Evolutionary conservation across 2,888 invertebrate genomes (phyloP), one percentile per base, ranked within the genome.

Genomic region (Ochropleura plecta): DNA sequence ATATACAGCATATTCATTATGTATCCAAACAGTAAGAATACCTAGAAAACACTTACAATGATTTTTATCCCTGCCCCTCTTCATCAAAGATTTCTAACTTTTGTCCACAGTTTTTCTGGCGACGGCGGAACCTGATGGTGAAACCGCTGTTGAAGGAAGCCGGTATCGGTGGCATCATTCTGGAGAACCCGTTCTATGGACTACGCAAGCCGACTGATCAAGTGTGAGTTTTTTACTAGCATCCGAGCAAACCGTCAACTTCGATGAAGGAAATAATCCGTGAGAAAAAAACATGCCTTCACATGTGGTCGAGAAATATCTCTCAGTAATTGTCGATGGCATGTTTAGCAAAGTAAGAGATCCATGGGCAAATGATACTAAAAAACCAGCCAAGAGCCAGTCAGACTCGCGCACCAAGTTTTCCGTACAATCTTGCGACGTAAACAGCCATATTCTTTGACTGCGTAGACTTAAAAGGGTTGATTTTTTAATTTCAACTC

Each of bases 101-200:
- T 74, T 68, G 42, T 80, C 93, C 94, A 40, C 93, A 99, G 99
- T 98, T 97, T 94, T 99, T 98, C 93, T 99, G 99, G 98, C 97
- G 99, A 87, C 97, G 99, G 89, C 96, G 99, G 91, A 98, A 98
- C 90, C 96, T 99, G 64, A 98, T 99, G 97, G 99, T 99, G 10
- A 98, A 98, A 89, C 99, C 99, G 5, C 94, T 99, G 75, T 94
- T 99, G 8, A 98, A 98, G 93, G 98, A 99, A 92, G 97, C 97
- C 44, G 98, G 98, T 59, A 99, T 99, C 87, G 99, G 98, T 69
- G 98, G 99, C 3, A 98, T 99, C 70, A 97, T 99, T 80, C 95
- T 99, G 84, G 99, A 99, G 96, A 99, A 99, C 95, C 99, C 99
- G 14, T 99, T 99, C 95, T 99, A 99, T 94, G 99, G 99, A 51